phyloP scores from a whole-genome alignment of 2,797 vertebrate species.

The Chiloscyllium punctatum region DNA sequence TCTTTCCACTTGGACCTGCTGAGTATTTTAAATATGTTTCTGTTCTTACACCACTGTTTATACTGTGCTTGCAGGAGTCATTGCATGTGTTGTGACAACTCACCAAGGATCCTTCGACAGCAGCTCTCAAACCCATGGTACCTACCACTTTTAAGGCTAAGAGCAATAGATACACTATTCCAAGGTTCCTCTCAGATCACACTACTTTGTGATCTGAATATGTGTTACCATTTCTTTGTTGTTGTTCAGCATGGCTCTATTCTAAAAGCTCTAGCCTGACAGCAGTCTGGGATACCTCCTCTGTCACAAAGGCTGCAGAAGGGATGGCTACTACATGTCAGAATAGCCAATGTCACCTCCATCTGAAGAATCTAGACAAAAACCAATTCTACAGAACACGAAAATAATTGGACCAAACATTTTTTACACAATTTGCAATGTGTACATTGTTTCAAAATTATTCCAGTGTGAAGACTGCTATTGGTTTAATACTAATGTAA shows the following conservation, averaged over 20 bases:
- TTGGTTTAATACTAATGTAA: not conserved
- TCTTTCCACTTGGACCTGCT: no score
- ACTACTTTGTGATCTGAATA: not conserved
- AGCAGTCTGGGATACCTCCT: not conserved
- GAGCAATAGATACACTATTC: not conserved
- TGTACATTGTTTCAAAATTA: not conserved
- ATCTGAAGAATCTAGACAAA: not conserved
- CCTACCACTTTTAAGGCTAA: not conserved
- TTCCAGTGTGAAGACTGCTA: not conserved
- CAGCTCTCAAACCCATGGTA: not conserved
- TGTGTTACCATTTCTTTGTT: not conserved
- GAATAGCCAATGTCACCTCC: not conserved
- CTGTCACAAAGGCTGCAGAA: not conserved
- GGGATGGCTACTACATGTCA: not conserved
- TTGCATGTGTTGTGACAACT: not conserved
- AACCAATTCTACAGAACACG: not conserved
- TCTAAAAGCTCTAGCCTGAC: not conserved
- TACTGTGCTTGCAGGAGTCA: not conserved
- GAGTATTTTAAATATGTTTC: no score
- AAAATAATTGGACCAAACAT: not conserved
- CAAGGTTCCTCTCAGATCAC: not conserved
- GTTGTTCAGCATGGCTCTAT: not conserved
- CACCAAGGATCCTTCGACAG: not conserved
- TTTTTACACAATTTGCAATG: not conserved
- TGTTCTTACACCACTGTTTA: not conserved